Percentiles rank a stretch among this genome's conserved stretches.
These are phyloP conservation scores for Eilema depressum DNA, from an alignment of 2,888 invertebrate genomes.

Conservation along the genomic window DNA sequence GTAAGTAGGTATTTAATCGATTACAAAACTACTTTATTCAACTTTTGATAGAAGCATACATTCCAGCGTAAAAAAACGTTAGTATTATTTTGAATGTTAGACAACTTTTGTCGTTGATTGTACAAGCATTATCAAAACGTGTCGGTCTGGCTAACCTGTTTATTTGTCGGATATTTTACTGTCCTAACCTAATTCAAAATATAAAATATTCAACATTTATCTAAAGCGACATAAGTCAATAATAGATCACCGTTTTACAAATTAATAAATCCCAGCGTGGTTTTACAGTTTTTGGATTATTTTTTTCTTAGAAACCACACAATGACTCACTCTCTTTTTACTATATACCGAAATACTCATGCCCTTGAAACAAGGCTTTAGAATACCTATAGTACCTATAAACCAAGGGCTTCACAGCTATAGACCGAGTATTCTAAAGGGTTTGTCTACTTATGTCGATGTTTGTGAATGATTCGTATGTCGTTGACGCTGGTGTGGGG, in stretches of 20 bases:
- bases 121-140: neutral
- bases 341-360: neutral
- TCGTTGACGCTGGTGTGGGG: conserved; percentile 79
- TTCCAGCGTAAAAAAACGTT: too few species aligned
- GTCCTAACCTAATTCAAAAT: conserved; percentile 7
- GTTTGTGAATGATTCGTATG: conserved; percentile 47
- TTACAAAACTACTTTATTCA: neutral
- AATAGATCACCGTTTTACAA: neutral
- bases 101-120: neutral
- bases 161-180: neutral
- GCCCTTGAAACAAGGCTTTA: conserved; percentile 3
- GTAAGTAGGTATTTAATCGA: too few species aligned
- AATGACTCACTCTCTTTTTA: neutral
- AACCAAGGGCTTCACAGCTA: neutral
- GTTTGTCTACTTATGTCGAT: conserved; percentile 35
- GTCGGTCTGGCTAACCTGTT: neutral
- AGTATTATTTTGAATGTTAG: neutral
- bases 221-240: neutral
- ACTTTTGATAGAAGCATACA: too few species aligned
- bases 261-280: neutral
- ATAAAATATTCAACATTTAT: conserved; percentile 6
- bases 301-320: neutral
- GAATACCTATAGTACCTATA: neutral
- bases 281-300: neutral
- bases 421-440: neutral